Conservation (phyloP, 1,140 invertebrate species). For the Aphaenogaster floridana region DNA sequence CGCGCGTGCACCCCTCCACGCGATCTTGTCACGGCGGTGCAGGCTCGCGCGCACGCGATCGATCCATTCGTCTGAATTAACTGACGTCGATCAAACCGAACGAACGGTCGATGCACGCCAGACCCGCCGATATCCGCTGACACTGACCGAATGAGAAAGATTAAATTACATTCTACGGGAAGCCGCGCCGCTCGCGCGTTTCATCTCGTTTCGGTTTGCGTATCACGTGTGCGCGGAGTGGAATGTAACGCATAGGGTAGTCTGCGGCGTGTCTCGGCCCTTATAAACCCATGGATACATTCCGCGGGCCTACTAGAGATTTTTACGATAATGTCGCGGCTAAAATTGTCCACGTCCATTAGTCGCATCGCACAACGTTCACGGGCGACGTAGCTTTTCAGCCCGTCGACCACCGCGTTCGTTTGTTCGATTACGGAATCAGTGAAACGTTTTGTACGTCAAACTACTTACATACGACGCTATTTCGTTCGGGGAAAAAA, state of each 20-base stretch:
- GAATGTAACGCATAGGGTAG: slow-evolving; percentile 23
- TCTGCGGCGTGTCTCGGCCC: background rate
- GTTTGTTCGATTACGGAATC: slow-evolving; percentile 18
- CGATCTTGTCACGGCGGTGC: slow-evolving; percentile 62
- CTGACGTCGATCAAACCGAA: slow-evolving; percentile 67
- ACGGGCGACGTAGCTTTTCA: background rate
- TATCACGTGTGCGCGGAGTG: background rate
- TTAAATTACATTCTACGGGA: slow-evolving; percentile 72
- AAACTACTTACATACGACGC: too few relatives aligned
- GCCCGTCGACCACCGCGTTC: too few relatives aligned
- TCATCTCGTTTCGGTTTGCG: slow-evolving; percentile 57
- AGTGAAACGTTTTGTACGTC: background rate
- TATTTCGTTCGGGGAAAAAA: background rate
- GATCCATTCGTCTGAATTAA: slow-evolving; percentile 68
- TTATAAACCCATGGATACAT: slow-evolving; percentile 59
- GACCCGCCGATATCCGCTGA: slow-evolving; percentile 37
- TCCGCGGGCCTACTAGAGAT: slow-evolving; percentile 60
- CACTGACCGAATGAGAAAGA: slow-evolving; percentile 63
- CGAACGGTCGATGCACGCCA: slow-evolving; percentile 39
- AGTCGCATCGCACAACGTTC: slow-evolving; percentile 49
- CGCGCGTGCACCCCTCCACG: background rate
- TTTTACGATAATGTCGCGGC: slow-evolving; percentile 63
- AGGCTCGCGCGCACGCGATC: slow-evolving; percentile 43
- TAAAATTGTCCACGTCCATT: slow-evolving; percentile 57
- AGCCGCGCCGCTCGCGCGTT: slow-evolving; percentile 5